A percentile compares a stretch with the other conserved stretches of the same genome.
phyloP scores from a whole-genome alignment of 2,888 invertebrate genomes.

The Drosophila pseudotakahashii region DNA sequence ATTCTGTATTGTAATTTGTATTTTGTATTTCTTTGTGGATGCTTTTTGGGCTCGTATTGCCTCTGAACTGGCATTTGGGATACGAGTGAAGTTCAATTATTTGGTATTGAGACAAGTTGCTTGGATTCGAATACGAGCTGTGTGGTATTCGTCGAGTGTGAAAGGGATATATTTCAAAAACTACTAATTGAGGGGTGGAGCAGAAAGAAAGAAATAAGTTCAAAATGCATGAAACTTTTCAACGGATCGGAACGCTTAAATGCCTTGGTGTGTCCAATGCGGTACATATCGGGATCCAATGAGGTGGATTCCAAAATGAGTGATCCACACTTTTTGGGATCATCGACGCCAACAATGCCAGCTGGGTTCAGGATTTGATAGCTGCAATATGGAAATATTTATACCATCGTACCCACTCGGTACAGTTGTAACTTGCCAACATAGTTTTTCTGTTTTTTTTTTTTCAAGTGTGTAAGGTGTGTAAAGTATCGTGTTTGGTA shows the following conservation, averaged over 20 bases:
- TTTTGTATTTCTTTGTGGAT: slow-evolving; percentile 37
- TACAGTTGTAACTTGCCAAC: slow-evolving; percentile 52
- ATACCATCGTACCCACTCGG: slow-evolving; percentile 32
- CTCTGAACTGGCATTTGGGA: slow-evolving; percentile 31
- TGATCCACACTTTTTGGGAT: slow-evolving; percentile 88
- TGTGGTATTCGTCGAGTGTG: slow-evolving; percentile 70
- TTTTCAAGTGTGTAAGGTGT: slow-evolving; percentile 8
- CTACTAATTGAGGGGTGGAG: slow-evolving; percentile 56
- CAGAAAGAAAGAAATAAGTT: slow-evolving; percentile 36
- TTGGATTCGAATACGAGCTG: slow-evolving; percentile 63
- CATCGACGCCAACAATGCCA: slow-evolving; percentile 90
- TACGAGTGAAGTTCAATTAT: slow-evolving; percentile 40
- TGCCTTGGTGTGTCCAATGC: slow-evolving; percentile 99
- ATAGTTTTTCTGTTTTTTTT: not conserved
- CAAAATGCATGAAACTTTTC: slow-evolving; percentile 60
- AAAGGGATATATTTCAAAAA: slow-evolving; percentile 46
- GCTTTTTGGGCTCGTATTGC: slow-evolving; percentile 47
- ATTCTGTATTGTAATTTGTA: slow-evolving; percentile 12
- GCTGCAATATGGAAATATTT: slow-evolving; percentile 86
- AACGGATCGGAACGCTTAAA: slow-evolving; percentile 75
- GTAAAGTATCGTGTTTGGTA: slow-evolving; percentile 18
- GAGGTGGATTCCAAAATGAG: slow-evolving; percentile 88
- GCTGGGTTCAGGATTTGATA: slow-evolving; percentile 99
- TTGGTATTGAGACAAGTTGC: slow-evolving; percentile 20
- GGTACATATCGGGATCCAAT: slow-evolving; percentile 96